Evolutionary conservation across 2,113 vertebrate species (phyloP).

Genomic region (Pterocles burchelli): DNA sequence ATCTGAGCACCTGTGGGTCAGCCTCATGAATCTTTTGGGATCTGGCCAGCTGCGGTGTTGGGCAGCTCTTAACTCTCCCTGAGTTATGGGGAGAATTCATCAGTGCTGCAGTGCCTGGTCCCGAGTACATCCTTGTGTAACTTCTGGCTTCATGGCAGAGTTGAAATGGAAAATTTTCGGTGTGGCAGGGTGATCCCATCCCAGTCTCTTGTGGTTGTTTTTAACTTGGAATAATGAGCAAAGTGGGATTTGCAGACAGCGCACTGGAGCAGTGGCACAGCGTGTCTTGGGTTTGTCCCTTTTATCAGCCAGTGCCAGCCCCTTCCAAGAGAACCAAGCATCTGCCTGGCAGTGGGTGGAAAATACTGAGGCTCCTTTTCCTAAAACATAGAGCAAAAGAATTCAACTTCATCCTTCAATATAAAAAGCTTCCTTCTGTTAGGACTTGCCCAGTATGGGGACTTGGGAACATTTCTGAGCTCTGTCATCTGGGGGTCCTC

Average conservation of each 20-base stretch:
- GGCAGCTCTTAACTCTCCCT: neutral
- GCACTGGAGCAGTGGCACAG: neutral
- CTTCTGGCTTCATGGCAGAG: neutral
- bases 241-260: neutral
- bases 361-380: neutral
- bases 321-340: neutral
- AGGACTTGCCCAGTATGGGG: neutral
- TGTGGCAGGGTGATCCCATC: neutral
- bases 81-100: neutral
- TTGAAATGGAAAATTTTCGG: neutral
- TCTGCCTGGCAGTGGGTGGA: neutral
- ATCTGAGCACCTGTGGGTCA: neutral
- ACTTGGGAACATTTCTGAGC: neutral
- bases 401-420: neutral
- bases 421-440: neutral
- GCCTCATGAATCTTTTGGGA: neutral
- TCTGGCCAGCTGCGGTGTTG: neutral
- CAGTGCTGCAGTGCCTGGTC: neutral
- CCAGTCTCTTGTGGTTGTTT: neutral
- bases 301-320: neutral
- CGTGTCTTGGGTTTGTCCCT: neutral
- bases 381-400: neutral
- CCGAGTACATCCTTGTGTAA: too few relatives aligned
- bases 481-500: neutral
- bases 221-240: neutral